phyloP scores from a whole-genome alignment of 2,797 vertebrate genomes.

The Aplochiton taeniatus region DNA sequence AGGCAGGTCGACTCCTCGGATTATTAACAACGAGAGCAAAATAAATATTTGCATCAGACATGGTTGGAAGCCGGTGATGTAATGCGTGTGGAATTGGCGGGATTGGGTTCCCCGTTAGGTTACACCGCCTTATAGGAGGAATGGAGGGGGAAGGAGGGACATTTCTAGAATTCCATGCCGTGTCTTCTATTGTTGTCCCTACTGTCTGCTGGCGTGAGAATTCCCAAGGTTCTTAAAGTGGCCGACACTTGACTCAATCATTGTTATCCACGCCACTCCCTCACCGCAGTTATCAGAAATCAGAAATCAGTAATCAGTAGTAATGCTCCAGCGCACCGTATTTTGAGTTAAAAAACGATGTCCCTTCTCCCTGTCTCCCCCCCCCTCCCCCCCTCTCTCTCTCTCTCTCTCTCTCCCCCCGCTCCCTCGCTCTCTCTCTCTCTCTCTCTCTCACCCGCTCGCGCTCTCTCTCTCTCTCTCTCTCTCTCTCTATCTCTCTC shows the following conservation, averaged over 20 bases:
- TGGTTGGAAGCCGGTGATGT: no score
- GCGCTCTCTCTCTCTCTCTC: not conserved
- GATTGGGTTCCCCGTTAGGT: no score
- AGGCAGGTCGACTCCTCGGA: no score
- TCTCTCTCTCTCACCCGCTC: slow-evolving; percentile 34
- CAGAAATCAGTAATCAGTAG: no score
- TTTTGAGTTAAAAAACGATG: no score
- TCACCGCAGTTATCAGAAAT: slow-evolving; percentile 19
- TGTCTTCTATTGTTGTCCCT: slow-evolving; percentile 66
- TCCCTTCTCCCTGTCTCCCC: no score
- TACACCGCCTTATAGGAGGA: slow-evolving; percentile 74
- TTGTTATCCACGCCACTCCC: slow-evolving; percentile 53
- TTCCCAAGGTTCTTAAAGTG: slow-evolving; percentile 84
- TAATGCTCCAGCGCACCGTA: slow-evolving; percentile 13
- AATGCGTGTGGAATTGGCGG: no score
- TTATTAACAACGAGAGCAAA: no score
- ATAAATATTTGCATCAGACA: no score
- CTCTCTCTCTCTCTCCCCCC: not conserved
- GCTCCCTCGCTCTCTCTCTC: slow-evolving; percentile 44
- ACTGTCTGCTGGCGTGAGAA: slow-evolving; percentile 81
- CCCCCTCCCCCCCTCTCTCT: not conserved
- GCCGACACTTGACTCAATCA: slow-evolving; percentile 67
- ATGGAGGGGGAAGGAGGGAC: slow-evolving; percentile 39
- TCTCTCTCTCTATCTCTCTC: slow-evolving; percentile 49
- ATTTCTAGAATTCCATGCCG: slow-evolving; percentile 81